A percentile compares a stretch with the other conserved stretches of the same genome.
Conservation (phyloP, 2,888 invertebrate genomes). For the Orthosia gracilis region DNA sequence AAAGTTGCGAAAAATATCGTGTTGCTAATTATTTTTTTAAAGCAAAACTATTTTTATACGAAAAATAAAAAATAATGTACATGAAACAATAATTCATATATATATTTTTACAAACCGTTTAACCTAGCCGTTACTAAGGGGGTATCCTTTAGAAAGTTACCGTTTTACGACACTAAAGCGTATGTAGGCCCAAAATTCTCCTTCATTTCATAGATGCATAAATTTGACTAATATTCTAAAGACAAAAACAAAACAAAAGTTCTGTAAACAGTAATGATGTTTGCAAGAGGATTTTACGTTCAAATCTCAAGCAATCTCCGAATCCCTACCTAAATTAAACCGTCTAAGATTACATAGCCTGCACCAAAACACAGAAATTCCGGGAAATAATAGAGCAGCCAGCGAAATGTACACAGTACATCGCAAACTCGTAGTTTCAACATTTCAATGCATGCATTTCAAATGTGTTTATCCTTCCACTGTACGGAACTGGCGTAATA, state of each 20-base stretch:
- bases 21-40: too few relatives aligned
- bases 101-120: too few relatives aligned
- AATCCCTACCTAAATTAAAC: constrained; percentile 23
- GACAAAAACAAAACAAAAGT: too few relatives aligned
- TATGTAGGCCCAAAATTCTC: too few relatives aligned
- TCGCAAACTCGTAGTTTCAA: constrained; percentile 45
- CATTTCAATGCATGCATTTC: constrained; percentile 56
- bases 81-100: too few relatives aligned
- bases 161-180: too few relatives aligned
- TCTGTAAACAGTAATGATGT: neutral
- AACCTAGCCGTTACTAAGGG: too few relatives aligned
- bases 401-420: constrained; percentile 41
- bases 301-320: constrained; percentile 14
- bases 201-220: neutral
- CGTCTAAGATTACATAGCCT: constrained; percentile 29
- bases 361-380: constrained; percentile 36
- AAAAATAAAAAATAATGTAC: too few relatives aligned
- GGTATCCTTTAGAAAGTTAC: too few relatives aligned
- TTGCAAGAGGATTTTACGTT: neutral
- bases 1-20: too few relatives aligned
- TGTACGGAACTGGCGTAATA: constrained; percentile 24
- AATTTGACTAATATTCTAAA: neutral
- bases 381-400: constrained; percentile 38
- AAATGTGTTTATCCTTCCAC: constrained; percentile 34
- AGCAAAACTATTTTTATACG: too few relatives aligned